Evolutionary conservation across 1,140 invertebrate species (phyloP).

Genomic region (Pomacea maculata): DNA sequence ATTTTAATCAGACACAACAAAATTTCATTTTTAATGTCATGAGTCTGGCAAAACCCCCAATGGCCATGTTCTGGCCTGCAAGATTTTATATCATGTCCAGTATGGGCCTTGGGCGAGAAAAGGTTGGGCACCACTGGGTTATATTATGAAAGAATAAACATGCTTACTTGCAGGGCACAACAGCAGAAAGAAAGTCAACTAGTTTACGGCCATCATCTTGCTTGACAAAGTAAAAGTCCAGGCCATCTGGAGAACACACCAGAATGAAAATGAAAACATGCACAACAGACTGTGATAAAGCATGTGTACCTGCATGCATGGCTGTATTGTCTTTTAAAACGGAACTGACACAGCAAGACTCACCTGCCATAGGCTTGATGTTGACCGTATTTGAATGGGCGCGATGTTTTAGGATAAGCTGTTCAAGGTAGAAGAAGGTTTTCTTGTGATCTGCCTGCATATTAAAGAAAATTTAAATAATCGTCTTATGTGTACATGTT

Average conservation of each 20-base stretch:
- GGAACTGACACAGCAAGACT: constrained; percentile 31
- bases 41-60: too few species aligned
- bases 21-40: too few species aligned
- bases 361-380: constrained; percentile 92
- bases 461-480: not conserved
- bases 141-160: constrained; percentile 24
- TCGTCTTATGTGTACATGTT: not conserved
- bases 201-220: constrained; percentile 94
- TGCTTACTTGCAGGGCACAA: constrained; percentile 77
- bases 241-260: constrained; percentile 76
- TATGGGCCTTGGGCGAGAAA: too few species aligned
- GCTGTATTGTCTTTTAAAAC: too few species aligned
- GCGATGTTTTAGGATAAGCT: constrained; percentile 94
- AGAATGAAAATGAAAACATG: not conserved
- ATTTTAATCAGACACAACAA: too few species aligned
- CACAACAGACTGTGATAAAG: too few species aligned
- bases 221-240: constrained; percentile 94
- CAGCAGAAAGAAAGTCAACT: constrained; percentile 89
- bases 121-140: not conserved
- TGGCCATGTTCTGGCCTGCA: too few species aligned
- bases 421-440: constrained; percentile 98
- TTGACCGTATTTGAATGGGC: constrained; percentile 91
- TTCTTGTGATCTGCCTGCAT: constrained; percentile 93
- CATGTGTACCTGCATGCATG: too few species aligned
- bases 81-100: too few species aligned